phyloP scores from a whole-genome alignment of 1,140 invertebrate genomes.

The Drosophila sturtevanti region DNA sequence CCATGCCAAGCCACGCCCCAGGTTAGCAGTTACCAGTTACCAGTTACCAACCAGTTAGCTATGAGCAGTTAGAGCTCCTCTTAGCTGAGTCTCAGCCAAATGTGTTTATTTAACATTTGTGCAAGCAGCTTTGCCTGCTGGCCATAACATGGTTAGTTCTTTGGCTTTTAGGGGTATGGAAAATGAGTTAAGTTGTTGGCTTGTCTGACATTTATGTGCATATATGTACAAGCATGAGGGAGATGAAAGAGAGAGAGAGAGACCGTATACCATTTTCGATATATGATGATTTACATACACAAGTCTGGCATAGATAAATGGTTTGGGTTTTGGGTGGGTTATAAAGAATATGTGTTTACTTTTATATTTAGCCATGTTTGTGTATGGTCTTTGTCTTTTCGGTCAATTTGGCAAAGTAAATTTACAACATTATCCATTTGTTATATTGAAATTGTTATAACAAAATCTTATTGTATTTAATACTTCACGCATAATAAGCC shows the following conservation, averaged over 20 bases:
- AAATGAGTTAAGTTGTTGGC: conserved; percentile 17
- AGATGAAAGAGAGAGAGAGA: background rate
- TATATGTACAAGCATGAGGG: background rate
- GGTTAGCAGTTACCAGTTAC: background rate
- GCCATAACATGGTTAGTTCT: conserved; percentile 26
- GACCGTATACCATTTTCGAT: background rate
- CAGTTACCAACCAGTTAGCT: background rate
- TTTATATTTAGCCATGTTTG: conserved; percentile 7
- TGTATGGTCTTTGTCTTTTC: background rate
- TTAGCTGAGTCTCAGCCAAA: conserved; percentile 13
- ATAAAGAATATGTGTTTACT: background rate
- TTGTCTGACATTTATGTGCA: conserved; percentile 8
- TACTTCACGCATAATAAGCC: background rate
- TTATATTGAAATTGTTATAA: background rate
- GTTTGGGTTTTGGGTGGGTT: background rate
- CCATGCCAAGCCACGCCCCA: conserved; percentile 32
- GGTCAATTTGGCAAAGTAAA: conserved; percentile 6
- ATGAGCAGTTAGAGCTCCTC: conserved; percentile 4
- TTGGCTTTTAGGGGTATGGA: conserved; percentile 23
- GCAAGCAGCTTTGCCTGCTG: conserved; percentile 31
- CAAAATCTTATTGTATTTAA: background rate
- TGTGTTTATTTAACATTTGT: conserved; percentile 60
- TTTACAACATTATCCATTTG: background rate
- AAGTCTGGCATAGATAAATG: background rate
- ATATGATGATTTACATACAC: conserved; percentile 8